phyloP scores from a whole-genome alignment of 2,797 vertebrate genomes.

The Gymnothorax javanicus region DNA sequence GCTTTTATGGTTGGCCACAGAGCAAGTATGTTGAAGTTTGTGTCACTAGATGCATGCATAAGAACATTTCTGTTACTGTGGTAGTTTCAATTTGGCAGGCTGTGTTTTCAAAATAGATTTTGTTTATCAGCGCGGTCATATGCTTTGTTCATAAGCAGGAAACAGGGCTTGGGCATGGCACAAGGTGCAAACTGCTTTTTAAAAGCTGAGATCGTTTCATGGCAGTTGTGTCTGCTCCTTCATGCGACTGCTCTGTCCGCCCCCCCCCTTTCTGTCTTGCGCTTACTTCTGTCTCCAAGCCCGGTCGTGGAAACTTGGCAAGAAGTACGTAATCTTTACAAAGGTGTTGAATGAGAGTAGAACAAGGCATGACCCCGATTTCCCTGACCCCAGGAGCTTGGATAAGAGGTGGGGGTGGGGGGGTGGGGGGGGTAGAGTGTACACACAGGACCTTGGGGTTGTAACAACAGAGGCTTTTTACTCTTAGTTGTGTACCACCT shows the following conservation, averaged over 20 bases:
- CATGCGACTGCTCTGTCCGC: not conserved
- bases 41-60: not conserved
- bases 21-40: no score
- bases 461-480: no score
- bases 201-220: not conserved
- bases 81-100: not conserved
- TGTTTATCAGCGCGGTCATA: not conserved
- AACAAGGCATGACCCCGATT: no score
- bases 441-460: no score
- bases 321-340: no score
- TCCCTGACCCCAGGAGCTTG: no score
- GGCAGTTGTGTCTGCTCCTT: not conserved
- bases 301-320: not conserved
- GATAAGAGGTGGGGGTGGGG: no score
- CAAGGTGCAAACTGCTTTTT: not conserved
- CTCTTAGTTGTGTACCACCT: no score
- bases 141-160: not conserved
- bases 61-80: not conserved
- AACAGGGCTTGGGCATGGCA: not conserved
- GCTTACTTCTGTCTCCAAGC: not conserved
- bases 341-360: no score
- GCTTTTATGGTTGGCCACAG: not conserved
- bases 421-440: no score
- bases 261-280: not conserved
- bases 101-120: not conserved